Evolutionary conservation across 2,888 invertebrate species (phyloP).

Genomic region (Dasysyrphus albostriatus): DNA sequence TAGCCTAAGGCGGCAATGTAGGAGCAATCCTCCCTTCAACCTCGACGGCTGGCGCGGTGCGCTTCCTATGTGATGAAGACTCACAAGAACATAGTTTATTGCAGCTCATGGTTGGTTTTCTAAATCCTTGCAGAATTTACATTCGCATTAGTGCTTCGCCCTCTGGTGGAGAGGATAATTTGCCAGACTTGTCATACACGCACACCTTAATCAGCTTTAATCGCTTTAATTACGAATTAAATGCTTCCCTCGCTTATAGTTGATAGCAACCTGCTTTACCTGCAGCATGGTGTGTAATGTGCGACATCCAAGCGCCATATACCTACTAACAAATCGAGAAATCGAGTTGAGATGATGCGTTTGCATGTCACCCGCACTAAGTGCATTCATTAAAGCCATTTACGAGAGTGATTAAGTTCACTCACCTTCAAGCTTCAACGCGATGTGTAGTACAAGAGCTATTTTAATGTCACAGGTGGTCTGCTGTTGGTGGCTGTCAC

Average conservation of each 20-base stretch:
- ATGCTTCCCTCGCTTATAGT: conserved; percentile 15
- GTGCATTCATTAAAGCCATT: conserved; percentile 68
- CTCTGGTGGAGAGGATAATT: conserved; percentile 13
- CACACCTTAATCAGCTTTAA: conserved; percentile 66
- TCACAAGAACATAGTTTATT: conserved; percentile 49
- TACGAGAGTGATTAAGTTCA: conserved; percentile 61
- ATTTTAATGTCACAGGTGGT: conserved; percentile 6
- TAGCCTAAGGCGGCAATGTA: conserved; percentile 54
- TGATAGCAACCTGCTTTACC: neutral
- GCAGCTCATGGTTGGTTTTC: conserved; percentile 14
- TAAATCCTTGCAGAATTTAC: conserved; percentile 3
- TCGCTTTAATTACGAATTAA: conserved; percentile 54
- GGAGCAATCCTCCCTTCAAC: neutral
- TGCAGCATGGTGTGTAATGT: conserved; percentile 2
- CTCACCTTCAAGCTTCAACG: conserved; percentile 2
- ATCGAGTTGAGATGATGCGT: conserved; percentile 25
- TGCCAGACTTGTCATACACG: conserved; percentile 52
- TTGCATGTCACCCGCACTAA: conserved; percentile 32
- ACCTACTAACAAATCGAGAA: neutral
- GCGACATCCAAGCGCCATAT: neutral
- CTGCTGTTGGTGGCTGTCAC: neutral
- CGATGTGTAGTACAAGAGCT: neutral
- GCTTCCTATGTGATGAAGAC: conserved; percentile 19
- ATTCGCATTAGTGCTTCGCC: conserved; percentile 11
- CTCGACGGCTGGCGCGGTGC: neutral